phyloP scores from a whole-genome alignment of 2,888 invertebrate species.

The Scaptomyza tumidula region DNA sequence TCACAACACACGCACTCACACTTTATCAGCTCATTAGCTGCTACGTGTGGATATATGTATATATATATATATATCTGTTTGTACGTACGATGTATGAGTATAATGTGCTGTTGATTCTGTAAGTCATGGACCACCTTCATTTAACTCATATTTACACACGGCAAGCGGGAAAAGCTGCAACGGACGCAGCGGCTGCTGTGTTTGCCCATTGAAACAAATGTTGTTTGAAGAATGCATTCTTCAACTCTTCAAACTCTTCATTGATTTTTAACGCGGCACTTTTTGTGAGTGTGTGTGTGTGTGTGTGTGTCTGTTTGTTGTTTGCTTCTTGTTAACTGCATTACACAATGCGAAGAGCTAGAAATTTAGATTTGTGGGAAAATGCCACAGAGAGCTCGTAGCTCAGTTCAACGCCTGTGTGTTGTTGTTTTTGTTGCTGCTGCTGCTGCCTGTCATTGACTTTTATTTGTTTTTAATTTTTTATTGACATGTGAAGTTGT shows the following conservation, averaged over 20 bases:
- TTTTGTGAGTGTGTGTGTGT: slow-evolving; percentile 9
- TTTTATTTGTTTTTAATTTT: slow-evolving; percentile 81
- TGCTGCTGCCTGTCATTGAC: slow-evolving; percentile 61
- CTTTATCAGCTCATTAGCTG: slow-evolving; percentile 54
- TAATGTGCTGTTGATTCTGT: slow-evolving; percentile 32
- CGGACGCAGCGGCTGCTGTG: slow-evolving; percentile 56
- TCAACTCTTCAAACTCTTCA: slow-evolving; percentile 64
- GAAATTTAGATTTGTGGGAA: slow-evolving; percentile 79
- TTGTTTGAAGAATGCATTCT: slow-evolving; percentile 71
- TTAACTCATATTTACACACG: slow-evolving; percentile 40
- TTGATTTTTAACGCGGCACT: slow-evolving; percentile 60
- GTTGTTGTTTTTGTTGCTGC: neutral
- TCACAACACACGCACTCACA: slow-evolving; percentile 56
- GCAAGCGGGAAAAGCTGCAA: slow-evolving; percentile 31
- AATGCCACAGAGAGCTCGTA: slow-evolving; percentile 43
- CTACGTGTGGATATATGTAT: slow-evolving; percentile 6
- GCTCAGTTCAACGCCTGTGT: slow-evolving; percentile 10
- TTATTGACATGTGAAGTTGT: slow-evolving; percentile 80
- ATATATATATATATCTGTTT: slow-evolving; percentile 1
- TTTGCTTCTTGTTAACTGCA: slow-evolving; percentile 80
- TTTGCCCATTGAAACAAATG: slow-evolving; percentile 58
- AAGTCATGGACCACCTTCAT: slow-evolving; percentile 58
- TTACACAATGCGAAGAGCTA: slow-evolving; percentile 72
- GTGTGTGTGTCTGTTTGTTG: slow-evolving; percentile 27
- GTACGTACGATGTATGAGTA: slow-evolving; percentile 17